Conservation (phyloP, 2,113 vertebrate genomes). For the Acanthisitta chloris region DNA sequence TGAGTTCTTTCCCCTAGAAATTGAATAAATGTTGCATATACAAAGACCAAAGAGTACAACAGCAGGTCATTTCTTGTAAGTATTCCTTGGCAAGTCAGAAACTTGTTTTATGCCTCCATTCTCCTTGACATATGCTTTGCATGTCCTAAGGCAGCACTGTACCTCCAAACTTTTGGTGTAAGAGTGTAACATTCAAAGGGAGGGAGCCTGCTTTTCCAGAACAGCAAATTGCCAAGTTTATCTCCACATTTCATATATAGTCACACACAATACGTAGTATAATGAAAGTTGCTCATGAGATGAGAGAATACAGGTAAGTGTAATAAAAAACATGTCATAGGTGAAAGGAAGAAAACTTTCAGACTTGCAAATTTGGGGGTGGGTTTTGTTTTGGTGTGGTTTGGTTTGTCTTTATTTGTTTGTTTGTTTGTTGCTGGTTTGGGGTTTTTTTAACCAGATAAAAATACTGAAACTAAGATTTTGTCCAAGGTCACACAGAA, state of each 20-base stretch:
- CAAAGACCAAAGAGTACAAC: neutral
- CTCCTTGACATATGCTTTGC: neutral
- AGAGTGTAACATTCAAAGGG: neutral
- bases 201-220: neutral
- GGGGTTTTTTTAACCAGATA: neutral
- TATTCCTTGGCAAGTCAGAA: neutral
- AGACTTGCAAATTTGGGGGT: neutral
- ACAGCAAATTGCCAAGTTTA: neutral
- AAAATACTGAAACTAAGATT: neutral
- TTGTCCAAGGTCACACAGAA: neutral
- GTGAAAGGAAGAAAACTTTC: neutral
- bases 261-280: neutral
- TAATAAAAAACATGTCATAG: neutral
- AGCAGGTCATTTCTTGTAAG: neutral
- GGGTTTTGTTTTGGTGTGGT: too few species aligned
- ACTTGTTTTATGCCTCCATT: neutral
- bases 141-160: neutral
- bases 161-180: neutral
- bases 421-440: too few species aligned
- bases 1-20: neutral
- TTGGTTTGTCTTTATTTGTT: too few species aligned
- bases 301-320: neutral
- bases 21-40: neutral
- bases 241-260: neutral
- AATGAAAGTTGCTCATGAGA: neutral